Conservation (phyloP, 23 tunicate species). For the Diplosoma virens region DNA sequence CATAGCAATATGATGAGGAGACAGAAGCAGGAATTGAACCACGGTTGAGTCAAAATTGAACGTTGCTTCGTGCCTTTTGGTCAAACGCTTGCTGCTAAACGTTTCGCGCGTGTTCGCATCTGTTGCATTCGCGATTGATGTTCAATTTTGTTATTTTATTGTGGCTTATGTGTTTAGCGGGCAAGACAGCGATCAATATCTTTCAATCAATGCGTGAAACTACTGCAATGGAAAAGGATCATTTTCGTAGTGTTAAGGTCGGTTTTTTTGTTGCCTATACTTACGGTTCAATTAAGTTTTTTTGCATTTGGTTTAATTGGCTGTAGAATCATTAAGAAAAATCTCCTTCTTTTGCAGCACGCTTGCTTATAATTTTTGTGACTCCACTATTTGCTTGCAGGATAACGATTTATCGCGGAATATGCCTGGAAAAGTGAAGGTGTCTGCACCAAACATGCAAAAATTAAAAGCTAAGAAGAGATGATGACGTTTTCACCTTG, state of each 20-base stretch:
- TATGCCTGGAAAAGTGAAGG: slow-evolving; percentile 96
- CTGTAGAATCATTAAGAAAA: no score
- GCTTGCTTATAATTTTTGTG: neutral
- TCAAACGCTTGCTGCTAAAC: no score
- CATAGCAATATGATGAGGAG: no score
- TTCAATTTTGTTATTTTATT: no score
- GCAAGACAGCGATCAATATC: slow-evolving; percentile 72
- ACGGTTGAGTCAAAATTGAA: no score
- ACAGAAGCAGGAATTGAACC: no score
- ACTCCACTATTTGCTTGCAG: slow-evolving; percentile 11
- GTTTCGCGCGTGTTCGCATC: no score
- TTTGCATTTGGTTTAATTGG: neutral
- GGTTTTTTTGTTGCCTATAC: neutral
- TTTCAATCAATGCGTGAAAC: slow-evolving; percentile 63
- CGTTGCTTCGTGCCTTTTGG: no score
- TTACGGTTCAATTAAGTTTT: neutral
- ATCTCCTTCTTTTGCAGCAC: no score
- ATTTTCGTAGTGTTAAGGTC: slow-evolving; percentile 80
- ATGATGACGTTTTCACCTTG: no score
- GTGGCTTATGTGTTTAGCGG: no score
- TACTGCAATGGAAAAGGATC: slow-evolving; percentile 70
- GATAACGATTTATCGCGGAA: slow-evolving; percentile 86
- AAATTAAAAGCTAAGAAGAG: slow-evolving; percentile 39
- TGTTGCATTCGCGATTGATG: no score
- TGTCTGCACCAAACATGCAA: slow-evolving; percentile 77